Evolutionary conservation across 2,113 vertebrate genomes (phyloP), one percentile per base, ranked within the genome.

Genomic region (Struthio camelus): DNA sequence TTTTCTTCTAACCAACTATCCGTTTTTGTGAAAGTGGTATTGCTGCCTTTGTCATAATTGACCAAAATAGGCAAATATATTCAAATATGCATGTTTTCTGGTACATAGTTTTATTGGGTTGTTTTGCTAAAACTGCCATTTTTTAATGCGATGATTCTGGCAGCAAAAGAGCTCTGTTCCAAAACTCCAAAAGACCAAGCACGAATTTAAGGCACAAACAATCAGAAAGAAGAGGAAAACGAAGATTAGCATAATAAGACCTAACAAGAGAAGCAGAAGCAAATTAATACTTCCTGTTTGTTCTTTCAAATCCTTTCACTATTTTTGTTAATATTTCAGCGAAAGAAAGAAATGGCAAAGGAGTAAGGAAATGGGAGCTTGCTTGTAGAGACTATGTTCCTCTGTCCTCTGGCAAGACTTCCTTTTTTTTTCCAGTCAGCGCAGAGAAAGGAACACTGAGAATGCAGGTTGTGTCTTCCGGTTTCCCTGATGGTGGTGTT

Each of bases 371-470:
- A 9, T 3, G 10, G 6, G 25, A 71, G 56, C 80, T 76, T 61
- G 1, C 15, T 16, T 11, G 10, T 27, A 38, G 4, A 51, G 23
- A 66, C n/a, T 80, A 8, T 44, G 3, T 2, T 77, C 0, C 22
- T 51, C 22, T 53, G 8, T 30, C 36, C 1, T 1, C 8, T 38
- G 28, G 13, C 24, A 71, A 72, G 79, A 65, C 36, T 54, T 62
- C 2, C n/a, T n/a, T 78, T 3, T 15, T 77, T 89, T 83, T 56
- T 4, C 3, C 11, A 34, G 7, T 10, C 1, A 66, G 1, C 0
- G 61, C 54, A 89, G 56, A 40, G 18, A 5, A 34, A 5, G 69
- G 83, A 65, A 53, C 23, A 67, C 5, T 6, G 6, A 30, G 11
- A 50, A 69, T 56, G 53, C 25, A 44, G 4, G 4, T 1, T 62